Conservation (phyloP, 2,113 vertebrate species). For the Petaurus breviceps region DNA sequence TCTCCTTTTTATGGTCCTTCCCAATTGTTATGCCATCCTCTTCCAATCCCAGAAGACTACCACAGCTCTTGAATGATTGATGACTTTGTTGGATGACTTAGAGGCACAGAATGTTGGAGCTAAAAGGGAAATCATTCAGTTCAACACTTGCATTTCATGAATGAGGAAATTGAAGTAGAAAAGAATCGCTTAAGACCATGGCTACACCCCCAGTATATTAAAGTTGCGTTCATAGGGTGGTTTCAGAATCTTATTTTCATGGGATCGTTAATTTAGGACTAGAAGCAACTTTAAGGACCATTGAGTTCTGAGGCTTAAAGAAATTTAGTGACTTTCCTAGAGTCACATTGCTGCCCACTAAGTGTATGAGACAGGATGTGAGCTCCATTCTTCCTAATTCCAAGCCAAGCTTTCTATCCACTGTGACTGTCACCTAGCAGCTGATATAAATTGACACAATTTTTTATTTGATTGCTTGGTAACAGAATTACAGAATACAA, state of each 20-base stretch:
- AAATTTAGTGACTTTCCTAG: not conserved
- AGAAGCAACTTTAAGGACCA: not conserved
- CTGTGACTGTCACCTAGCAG: not conserved
- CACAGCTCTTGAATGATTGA: not conserved
- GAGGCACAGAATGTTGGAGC: not conserved
- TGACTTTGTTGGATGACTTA: not conserved
- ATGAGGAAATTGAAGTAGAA: not conserved
- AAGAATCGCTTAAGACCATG: not conserved
- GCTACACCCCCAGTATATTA: not conserved
- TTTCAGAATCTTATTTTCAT: conserved; percentile 41
- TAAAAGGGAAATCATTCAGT: not conserved
- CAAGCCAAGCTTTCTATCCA: not conserved
- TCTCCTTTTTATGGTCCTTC: not conserved
- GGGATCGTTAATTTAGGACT: not conserved
- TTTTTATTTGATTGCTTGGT: conserved; percentile 1
- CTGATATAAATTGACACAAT: not conserved
- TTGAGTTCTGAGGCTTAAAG: not conserved
- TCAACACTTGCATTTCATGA: not conserved
- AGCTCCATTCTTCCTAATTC: not conserved
- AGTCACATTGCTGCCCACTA: not conserved
- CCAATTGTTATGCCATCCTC: not conserved
- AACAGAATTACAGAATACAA: not conserved
- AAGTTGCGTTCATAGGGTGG: not conserved
- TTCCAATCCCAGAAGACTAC: not conserved
- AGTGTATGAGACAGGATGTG: not conserved